A percentile compares a stretch with the other conserved stretches of the same genome.
Evolutionary conservation across 1,140 invertebrate species (phyloP).

Genomic region (Euura saliciscinereae): DNA sequence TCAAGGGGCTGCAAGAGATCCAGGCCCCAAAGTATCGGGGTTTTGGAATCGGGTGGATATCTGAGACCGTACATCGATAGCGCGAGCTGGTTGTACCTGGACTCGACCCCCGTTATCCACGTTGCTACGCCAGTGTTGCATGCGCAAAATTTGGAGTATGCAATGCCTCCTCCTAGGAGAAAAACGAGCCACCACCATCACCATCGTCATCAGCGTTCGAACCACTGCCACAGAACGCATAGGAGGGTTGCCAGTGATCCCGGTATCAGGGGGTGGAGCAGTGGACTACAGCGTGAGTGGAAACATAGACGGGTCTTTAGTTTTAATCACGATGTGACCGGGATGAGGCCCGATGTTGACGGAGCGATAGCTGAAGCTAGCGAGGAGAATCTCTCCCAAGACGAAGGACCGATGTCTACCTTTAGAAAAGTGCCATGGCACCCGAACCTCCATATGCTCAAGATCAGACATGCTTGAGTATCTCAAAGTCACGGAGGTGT

Average conservation of each 20-base stretch:
- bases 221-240: slow-evolving; percentile 27
- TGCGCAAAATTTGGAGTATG: slow-evolving; percentile 32
- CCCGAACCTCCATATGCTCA: slow-evolving; percentile 59
- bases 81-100: slow-evolving; percentile 48
- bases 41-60: slow-evolving; percentile 23
- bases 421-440: slow-evolving; percentile 62
- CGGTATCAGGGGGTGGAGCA: slow-evolving; percentile 28
- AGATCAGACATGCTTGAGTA: slow-evolving; percentile 46
- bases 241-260: slow-evolving; percentile 45
- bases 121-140: slow-evolving; percentile 22
- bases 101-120: slow-evolving; percentile 33
- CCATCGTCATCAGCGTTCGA: slow-evolving; percentile 26
- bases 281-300: background rate
- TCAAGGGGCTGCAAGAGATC: slow-evolving; percentile 14
- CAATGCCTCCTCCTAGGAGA: slow-evolving; percentile 34
- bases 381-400: slow-evolving; percentile 24
- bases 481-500: slow-evolving; percentile 6
- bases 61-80: slow-evolving; percentile 41
- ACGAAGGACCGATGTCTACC: slow-evolving; percentile 40
- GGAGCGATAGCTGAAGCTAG: slow-evolving; percentile 26
- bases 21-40: slow-evolving; percentile 9
- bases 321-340: slow-evolving; percentile 27
- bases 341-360: slow-evolving; percentile 17
- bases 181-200: slow-evolving; percentile 30
- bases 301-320: slow-evolving; percentile 38